These are phyloP conservation scores for Tragelaphus scriptus DNA, from an alignment of 2,113 vertebrate genomes.

Conservation along the genomic window DNA sequence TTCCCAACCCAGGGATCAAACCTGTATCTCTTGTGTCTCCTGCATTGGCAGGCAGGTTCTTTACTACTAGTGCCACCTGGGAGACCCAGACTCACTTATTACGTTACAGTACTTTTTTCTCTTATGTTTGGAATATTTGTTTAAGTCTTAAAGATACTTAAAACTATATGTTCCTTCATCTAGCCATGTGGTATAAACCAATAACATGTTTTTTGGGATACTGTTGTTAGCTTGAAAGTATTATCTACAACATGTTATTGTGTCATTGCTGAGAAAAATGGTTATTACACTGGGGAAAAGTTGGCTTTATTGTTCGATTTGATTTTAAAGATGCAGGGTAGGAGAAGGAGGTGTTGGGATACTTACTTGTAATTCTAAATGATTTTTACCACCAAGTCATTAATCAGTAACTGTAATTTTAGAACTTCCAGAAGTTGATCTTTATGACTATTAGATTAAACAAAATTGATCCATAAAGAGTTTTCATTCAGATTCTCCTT, in stretches of 20 bases:
- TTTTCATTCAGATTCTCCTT: neutral
- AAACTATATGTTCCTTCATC: neutral
- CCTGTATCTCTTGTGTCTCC: neutral
- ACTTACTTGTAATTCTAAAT: neutral
- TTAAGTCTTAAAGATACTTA: constrained; percentile 5
- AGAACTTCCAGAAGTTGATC: neutral
- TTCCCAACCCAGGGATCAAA: neutral
- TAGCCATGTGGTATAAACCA: neutral
- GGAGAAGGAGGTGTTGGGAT: neutral
- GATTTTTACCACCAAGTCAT: neutral
- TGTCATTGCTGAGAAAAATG: neutral
- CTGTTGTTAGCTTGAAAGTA: neutral
- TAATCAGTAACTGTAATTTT: neutral
- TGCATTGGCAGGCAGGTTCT: neutral
- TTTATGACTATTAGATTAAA: neutral
- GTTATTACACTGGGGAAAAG: neutral
- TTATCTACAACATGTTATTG: neutral
- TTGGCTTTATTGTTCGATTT: neutral
- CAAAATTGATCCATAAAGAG: neutral
- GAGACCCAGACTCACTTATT: neutral
- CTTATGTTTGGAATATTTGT: neutral
- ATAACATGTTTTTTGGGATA: neutral
- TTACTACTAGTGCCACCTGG: neutral
- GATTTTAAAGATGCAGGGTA: neutral
- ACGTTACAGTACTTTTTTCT: neutral